These are phyloP conservation scores for Fregetta grallaria DNA, from an alignment of 2,113 vertebrate genomes.

Conservation along the genomic window DNA sequence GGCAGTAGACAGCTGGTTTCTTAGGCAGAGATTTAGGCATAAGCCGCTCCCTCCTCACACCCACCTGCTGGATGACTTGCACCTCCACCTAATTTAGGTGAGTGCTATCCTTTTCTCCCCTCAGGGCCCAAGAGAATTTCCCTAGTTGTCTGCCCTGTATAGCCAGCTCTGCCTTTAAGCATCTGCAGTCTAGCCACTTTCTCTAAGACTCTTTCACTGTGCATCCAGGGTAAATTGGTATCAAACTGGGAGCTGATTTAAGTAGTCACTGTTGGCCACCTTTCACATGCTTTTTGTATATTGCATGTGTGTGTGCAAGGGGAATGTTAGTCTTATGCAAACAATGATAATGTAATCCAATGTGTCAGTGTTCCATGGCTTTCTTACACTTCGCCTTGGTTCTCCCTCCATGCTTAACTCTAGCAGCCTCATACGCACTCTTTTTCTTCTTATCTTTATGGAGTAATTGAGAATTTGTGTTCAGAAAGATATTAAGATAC, in stretches of 20 bases:
- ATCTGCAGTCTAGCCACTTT: not conserved
- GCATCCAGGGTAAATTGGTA: not conserved
- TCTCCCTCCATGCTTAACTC: not conserved
- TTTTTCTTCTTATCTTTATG: not conserved
- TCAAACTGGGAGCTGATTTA: not conserved
- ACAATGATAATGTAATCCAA: not conserved
- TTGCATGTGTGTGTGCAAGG: not conserved
- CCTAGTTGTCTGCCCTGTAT: not conserved
- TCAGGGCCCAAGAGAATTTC: slow-evolving; percentile 11
- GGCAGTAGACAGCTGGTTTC: not conserved
- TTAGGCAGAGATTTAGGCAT: not conserved
- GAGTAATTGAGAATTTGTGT: not conserved
- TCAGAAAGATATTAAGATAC: not conserved
- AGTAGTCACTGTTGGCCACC: not conserved
- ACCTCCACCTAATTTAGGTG: slow-evolving; percentile 11
- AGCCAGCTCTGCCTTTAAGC: not conserved
- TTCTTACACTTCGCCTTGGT: not conserved
- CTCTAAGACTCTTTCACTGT: not conserved
- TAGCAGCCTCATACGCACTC: not conserved
- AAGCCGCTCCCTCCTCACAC: slow-evolving; percentile 3
- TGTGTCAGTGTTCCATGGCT: not conserved
- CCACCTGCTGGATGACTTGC: slow-evolving; percentile 24
- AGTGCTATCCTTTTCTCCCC: not conserved
- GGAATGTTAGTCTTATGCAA: not conserved
- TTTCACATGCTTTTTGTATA: not conserved